Percentiles rank a stretch among this genome's conserved stretches.
phyloP scores from a whole-genome alignment of 2,797 vertebrate species.

The Synanceia verrucosa region DNA sequence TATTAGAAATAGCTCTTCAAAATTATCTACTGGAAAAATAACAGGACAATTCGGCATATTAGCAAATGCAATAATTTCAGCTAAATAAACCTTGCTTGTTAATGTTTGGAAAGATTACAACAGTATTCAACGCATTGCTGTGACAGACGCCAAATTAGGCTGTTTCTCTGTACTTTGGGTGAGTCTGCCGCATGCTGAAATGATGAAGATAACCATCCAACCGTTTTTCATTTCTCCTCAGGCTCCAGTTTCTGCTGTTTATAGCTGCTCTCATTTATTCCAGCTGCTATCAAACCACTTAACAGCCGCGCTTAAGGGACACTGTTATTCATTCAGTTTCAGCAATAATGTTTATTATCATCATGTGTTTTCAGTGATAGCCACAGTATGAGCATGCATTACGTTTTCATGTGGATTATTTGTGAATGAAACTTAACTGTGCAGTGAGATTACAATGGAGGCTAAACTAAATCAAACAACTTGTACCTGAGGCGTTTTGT shows the following conservation, averaged over 20 bases:
- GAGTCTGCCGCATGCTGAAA: slow-evolving; percentile 27
- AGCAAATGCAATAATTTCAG: not conserved
- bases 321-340: slow-evolving; percentile 30
- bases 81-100: slow-evolving; percentile 17
- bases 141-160: slow-evolving; percentile 25
- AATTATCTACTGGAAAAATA: slow-evolving; percentile 36
- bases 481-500: not conserved
- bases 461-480: slow-evolving; percentile 6
- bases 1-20: slow-evolving; percentile 19
- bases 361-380: slow-evolving; percentile 10
- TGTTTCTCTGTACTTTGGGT: slow-evolving; percentile 26
- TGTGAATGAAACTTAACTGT: slow-evolving; percentile 16
- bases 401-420: not conserved
- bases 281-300: slow-evolving; percentile 57
- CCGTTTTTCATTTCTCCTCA: slow-evolving; percentile 38
- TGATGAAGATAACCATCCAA: slow-evolving; percentile 40
- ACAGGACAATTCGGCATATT: slow-evolving; percentile 14
- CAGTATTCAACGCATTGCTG: not conserved
- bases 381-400: not conserved
- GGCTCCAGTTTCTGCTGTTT: slow-evolving; percentile 58
- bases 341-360: slow-evolving; percentile 20
- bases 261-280: slow-evolving; percentile 50
- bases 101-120: slow-evolving; percentile 13
- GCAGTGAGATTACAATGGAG: slow-evolving; percentile 3
- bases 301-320: slow-evolving; percentile 28